phyloP scores from a whole-genome alignment of 2,888 invertebrate species.

The Lasioglossum oenotherae region DNA sequence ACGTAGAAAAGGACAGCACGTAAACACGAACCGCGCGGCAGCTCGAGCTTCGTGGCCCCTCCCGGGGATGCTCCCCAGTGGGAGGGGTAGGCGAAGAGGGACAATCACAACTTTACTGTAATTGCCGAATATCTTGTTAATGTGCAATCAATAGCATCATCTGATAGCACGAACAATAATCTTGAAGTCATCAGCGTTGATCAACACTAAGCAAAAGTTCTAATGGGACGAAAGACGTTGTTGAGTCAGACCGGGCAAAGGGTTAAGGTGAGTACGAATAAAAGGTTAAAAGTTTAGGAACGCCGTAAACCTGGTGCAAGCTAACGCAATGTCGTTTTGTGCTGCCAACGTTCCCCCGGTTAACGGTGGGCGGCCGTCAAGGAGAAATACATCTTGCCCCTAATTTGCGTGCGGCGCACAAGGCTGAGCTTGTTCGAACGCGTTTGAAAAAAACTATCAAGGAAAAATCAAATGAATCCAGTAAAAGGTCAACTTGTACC shows the following conservation, averaged over 20 bases:
- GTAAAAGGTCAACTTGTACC: background rate
- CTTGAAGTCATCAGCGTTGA: too few relatives aligned
- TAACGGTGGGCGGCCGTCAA: background rate
- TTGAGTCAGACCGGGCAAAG: background rate
- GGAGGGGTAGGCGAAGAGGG: too few relatives aligned
- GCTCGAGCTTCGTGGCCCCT: too few relatives aligned
- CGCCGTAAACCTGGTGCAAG: background rate
- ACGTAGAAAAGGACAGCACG: too few relatives aligned
- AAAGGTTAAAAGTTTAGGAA: conserved; percentile 1
- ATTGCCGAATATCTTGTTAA: background rate
- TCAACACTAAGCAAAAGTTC: too few relatives aligned
- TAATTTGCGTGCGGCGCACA: background rate
- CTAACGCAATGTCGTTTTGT: background rate
- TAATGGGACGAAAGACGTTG: background rate
- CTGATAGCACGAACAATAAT: too few relatives aligned
- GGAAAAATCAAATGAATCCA: background rate
- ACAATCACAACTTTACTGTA: background rate
- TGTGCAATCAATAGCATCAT: too few relatives aligned
- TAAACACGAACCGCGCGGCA: too few relatives aligned
- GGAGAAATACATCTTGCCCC: background rate
- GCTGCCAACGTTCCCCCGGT: background rate
- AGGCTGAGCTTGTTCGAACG: background rate
- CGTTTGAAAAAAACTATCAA: background rate
- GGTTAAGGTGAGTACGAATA: background rate
- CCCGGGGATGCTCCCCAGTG: too few relatives aligned